Evolutionary conservation across 2,888 invertebrate genomes (phyloP), one percentile per base, ranked within the genome.

Genomic region (Anagyrus pseudococci): DNA sequence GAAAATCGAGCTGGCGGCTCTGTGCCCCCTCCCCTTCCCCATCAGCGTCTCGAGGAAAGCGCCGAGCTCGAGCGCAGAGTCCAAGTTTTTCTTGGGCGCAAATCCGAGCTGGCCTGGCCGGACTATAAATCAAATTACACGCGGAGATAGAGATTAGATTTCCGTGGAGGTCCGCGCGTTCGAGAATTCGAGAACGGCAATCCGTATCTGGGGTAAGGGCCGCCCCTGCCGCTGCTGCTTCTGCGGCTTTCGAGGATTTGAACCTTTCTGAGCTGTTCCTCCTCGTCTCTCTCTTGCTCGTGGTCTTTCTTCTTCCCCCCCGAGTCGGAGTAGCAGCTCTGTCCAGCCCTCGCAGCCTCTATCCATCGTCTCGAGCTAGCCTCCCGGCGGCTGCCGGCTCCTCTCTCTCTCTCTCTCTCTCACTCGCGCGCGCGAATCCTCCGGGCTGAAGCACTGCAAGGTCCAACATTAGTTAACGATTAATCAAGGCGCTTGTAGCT

Each of bases 401-500:
- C 63, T 43, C 68, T 64, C n/a, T n/a, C n/a, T n/a, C n/a, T n/a
- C n/a, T n/a, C n/a, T n/a, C n/a, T n/a, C n/a, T n/a, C n/a, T 54
- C 65, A 64, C 41, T 17, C 41, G 15, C 41, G 4, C 41, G n/a
- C 41, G n/a, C 4, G n/a, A 8, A n/a, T 41, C n/a, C 4, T 6
- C 17, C 4, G 71, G 70, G 70, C 71, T 72, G 73, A 73, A 72
- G 74, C 75, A 75, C 79, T 77, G 79, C 76, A 75, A 77, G 79
- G 77, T 79, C 78, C 79, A 79, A 80, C 80, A 80, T 80, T 80
- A 80, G 80, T 80, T 80, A 80, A 80, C 80, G 80, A 80, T 80
- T 80, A 80, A 80, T 80, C 80, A 80, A 80, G 80, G 80, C 78
- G 80, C 80, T 80, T 80, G 80, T 80, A 80, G 79, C 78, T 80